Conservation (phyloP, 1,140 invertebrate genomes). For the Ridgeia piscesae region DNA sequence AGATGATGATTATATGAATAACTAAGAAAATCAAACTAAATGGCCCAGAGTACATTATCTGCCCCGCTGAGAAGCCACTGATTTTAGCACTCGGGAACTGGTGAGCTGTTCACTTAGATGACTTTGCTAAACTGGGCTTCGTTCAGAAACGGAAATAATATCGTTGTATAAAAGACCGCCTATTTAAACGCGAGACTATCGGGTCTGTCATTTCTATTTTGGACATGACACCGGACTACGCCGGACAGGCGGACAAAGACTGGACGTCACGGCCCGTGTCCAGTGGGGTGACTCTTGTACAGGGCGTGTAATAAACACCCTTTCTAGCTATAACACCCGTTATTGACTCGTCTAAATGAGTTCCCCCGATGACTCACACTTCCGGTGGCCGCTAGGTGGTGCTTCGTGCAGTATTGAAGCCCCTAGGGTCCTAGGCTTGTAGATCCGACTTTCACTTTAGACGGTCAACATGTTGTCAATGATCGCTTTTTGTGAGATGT, state of each 20-base stretch:
- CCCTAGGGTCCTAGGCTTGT: not conserved
- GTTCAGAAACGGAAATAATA: not conserved
- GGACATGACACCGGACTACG: not conserved
- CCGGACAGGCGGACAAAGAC: not conserved
- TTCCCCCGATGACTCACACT: not conserved
- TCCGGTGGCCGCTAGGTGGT: not conserved
- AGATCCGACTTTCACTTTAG: not conserved
- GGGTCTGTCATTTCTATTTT: not conserved
- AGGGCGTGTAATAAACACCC: not conserved
- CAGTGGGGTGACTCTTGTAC: not conserved
- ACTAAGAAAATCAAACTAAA: no score
- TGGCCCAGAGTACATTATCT: no score
- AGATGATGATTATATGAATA: no score
- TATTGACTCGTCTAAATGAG: not conserved
- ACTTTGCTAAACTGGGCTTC: not conserved
- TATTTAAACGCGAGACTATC: not conserved
- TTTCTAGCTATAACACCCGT: not conserved
- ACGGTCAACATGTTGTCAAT: no score
- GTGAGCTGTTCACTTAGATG: not conserved
- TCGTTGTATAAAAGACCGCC: not conserved
- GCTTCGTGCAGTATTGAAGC: not conserved
- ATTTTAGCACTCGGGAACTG: no score
- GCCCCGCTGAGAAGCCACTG: no score
- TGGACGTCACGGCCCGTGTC: not conserved
- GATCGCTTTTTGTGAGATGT: no score